Percentiles rank a stretch among this genome's conserved stretches.
Evolutionary conservation across 2,888 invertebrate species (phyloP).

Genomic region (Caenorhabditis sp.): DNA sequence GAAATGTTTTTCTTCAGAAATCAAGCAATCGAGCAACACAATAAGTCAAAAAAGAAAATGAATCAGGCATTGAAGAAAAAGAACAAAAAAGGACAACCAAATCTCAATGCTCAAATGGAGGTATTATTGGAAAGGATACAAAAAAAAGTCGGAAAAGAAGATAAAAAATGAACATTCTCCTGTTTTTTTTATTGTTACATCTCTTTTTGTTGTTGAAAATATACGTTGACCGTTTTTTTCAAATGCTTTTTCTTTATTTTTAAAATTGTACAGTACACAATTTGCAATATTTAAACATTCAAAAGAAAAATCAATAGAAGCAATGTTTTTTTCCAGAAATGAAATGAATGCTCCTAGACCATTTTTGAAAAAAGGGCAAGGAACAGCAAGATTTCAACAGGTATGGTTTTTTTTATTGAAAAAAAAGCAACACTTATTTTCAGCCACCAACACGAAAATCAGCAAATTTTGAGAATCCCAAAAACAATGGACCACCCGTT

Average conservation of each 20-base stretch:
- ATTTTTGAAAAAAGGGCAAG: slow-evolving; percentile 28
- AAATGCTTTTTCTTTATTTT: neutral
- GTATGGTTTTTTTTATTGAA: neutral
- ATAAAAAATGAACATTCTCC: neutral
- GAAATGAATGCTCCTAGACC: slow-evolving; percentile 1
- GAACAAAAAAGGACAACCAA: slow-evolving; percentile 63
- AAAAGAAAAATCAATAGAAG: neutral
- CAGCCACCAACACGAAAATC: neutral
- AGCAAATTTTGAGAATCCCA: neutral
- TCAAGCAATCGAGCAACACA: slow-evolving; percentile 44
- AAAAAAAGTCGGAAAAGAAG: slow-evolving; percentile 33
- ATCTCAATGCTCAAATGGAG: slow-evolving; percentile 59
- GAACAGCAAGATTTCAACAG: slow-evolving; percentile 28
- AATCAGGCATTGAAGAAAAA: slow-evolving; percentile 56
- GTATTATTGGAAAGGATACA: slow-evolving; percentile 60
- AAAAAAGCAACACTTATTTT: neutral
- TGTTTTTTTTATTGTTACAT: neutral
- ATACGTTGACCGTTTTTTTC: neutral
- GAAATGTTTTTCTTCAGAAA: slow-evolving; percentile 12
- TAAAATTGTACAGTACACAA: neutral
- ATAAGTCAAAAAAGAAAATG: slow-evolving; percentile 52
- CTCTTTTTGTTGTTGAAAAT: neutral
- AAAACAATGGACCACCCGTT: neutral
- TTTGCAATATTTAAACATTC: neutral
- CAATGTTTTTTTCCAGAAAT: neutral